These are phyloP conservation scores for Conger conger DNA, from an alignment of 2,113 vertebrate species.

Conservation along the genomic window DNA sequence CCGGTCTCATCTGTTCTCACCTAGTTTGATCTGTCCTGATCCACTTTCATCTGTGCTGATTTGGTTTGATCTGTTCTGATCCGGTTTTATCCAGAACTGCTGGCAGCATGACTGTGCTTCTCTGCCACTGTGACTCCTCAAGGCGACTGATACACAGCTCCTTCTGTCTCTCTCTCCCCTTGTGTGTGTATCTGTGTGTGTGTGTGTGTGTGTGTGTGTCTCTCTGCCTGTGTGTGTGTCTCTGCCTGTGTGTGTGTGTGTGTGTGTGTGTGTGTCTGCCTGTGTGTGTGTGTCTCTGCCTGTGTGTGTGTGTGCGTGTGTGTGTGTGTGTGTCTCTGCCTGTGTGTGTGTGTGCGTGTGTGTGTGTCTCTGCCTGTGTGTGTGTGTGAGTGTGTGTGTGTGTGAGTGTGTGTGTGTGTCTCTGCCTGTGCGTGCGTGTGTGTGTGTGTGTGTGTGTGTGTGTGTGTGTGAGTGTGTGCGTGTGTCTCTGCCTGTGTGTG, in stretches of 20 bases:
- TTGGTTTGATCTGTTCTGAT: no score
- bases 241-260: no score
- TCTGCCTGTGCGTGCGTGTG: constrained; percentile 23
- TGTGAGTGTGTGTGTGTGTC: constrained; percentile 19
- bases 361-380: background rate
- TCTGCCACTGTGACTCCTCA: background rate
- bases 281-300: no score
- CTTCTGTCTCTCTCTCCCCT: background rate
- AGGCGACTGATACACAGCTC: background rate
- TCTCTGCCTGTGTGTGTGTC: constrained; percentile 11
- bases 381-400: constrained; percentile 16
- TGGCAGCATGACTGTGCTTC: no score
- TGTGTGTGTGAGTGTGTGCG: background rate
- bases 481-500: background rate
- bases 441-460: constrained; percentile 11
- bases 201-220: constrained; percentile 21
- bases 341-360: background rate
- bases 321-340: no score
- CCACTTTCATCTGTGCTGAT: no score
- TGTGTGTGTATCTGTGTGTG: constrained; percentile 22
- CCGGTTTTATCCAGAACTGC: no score
- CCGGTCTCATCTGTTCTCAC: background rate
- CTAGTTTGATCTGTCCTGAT: background rate
- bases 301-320: no score
- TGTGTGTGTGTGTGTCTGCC: no score